A percentile compares a stretch with the other conserved stretches of the same genome.
These are phyloP conservation scores for Terebella lapidaria DNA, from an alignment of 2,888 invertebrate species.

Conservation along the genomic window DNA sequence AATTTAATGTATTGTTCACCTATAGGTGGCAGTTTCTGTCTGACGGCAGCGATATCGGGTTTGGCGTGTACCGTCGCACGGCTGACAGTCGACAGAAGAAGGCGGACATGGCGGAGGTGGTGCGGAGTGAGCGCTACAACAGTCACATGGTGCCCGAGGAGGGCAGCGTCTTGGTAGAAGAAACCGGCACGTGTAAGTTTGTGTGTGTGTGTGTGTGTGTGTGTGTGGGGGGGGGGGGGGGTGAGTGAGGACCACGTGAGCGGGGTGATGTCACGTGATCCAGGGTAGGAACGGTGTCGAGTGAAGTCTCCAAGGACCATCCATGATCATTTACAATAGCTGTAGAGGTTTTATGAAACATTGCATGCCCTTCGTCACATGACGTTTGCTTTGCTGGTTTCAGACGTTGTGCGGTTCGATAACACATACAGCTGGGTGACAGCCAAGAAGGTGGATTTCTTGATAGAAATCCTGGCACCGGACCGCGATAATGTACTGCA, in stretches of 20 bases:
- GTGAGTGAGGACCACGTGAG: too few relatives aligned
- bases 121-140: constrained; percentile 69
- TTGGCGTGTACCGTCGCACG: constrained; percentile 63
- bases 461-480: constrained; percentile 13
- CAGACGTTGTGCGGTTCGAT: constrained; percentile 23
- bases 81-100: constrained; percentile 19
- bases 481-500: constrained; percentile 2
- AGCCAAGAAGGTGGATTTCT: constrained; percentile 18
- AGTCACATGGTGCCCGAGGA: constrained; percentile 75
- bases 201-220: too few relatives aligned
- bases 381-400: too few relatives aligned
- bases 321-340: too few relatives aligned
- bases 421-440: constrained; percentile 24
- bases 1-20: too few relatives aligned
- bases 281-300: too few relatives aligned
- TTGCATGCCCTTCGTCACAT: too few relatives aligned
- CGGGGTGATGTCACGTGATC: too few relatives aligned
- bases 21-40: constrained; percentile 86
- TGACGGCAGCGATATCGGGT: constrained; percentile 82
- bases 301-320: too few relatives aligned
- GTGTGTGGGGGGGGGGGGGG: too few relatives aligned
- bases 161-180: constrained; percentile 55
- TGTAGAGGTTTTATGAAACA: too few relatives aligned
- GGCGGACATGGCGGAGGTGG: constrained; percentile 40
- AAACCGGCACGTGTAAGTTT: constrained; percentile 10